phyloP scores from a whole-genome alignment of 2,888 invertebrate genomes.

The Tanytarsus gracilentus region DNA sequence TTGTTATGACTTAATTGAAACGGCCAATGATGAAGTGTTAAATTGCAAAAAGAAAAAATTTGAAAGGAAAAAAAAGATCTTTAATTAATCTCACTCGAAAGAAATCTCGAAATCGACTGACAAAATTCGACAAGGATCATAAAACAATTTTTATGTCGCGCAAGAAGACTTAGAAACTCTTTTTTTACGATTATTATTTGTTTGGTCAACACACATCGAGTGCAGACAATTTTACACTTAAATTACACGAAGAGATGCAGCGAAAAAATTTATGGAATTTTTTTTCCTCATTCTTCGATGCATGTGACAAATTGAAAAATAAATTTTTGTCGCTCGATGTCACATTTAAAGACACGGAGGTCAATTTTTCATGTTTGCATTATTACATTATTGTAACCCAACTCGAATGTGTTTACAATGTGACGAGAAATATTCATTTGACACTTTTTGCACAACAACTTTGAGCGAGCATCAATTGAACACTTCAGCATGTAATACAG shows the following conservation, averaged over 20 bases:
- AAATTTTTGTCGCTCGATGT: no score
- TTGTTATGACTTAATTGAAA: constrained; percentile 3
- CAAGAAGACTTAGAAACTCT: neutral
- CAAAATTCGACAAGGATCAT: neutral
- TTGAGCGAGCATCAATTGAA: no score
- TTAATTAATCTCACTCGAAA: neutral
- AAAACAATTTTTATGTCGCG: constrained; percentile 1
- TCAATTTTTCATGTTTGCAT: neutral
- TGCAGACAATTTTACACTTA: neutral
- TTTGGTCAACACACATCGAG: neutral
- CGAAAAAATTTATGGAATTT: neutral
- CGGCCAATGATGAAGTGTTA: constrained; percentile 23
- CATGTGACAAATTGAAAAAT: neutral
- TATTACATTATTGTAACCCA: neutral
- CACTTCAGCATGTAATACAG: no score
- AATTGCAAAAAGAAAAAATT: constrained; percentile 25
- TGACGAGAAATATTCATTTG: no score
- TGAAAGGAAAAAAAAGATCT: no score
- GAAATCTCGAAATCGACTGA: neutral
- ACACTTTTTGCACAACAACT: no score
- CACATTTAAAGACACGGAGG: neutral
- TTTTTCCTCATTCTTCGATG: neutral
- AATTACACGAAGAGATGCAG: neutral
- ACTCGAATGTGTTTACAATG: no score
- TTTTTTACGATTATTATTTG: constrained; percentile 10